Conservation (phyloP, 2,888 invertebrate genomes). For the Pristionchus japonicus region DNA sequence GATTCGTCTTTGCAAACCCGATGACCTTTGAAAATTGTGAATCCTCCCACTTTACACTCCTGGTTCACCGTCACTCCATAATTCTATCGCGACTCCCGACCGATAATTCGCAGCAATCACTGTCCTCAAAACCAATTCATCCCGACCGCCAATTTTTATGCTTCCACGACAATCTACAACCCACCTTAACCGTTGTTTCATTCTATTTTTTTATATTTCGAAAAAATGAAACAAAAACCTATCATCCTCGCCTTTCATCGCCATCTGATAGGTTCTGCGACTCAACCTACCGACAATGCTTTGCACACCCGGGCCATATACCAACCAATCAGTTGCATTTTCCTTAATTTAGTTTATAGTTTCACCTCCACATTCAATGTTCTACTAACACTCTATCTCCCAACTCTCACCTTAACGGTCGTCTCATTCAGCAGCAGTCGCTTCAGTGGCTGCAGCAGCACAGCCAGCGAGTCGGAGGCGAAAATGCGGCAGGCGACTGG, state of each 20-base stretch:
- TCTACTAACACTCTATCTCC: too few species aligned
- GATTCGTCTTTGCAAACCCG: too few species aligned
- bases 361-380: not conserved
- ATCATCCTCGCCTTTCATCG: not conserved
- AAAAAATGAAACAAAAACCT: not conserved
- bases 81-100: too few species aligned
- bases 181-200: too few species aligned
- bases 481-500: conserved; percentile 56
- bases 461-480: conserved; percentile 51
- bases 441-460: conserved; percentile 57
- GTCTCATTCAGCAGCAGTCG: conserved; percentile 59
- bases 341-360: not conserved
- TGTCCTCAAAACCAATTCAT: too few species aligned
- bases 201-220: not conserved
- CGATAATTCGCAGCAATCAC: too few species aligned
- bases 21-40: too few species aligned
- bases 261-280: not conserved
- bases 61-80: too few species aligned
- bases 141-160: too few species aligned
- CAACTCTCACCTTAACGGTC: conserved; percentile 55
- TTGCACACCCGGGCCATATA: not conserved
- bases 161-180: too few species aligned
- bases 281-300: not conserved
- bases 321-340: not conserved
- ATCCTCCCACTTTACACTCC: too few species aligned